Evolutionary conservation across 2,888 invertebrate species (phyloP), one percentile per base, ranked within the genome.

Genomic region (Synergus laeviventris): DNA sequence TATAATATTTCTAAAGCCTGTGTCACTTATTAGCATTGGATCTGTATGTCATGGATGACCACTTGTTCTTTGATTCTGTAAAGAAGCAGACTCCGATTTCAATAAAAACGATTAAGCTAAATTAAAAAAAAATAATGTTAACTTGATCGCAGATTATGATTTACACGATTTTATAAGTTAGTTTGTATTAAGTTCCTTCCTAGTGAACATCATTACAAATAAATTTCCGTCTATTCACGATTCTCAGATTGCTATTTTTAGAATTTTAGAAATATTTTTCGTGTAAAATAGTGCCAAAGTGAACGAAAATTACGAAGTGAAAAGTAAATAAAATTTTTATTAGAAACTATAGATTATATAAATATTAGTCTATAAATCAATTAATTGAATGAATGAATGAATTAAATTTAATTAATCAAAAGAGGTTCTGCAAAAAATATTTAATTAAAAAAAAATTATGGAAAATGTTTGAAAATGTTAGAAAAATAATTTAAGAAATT

Each of bases 31-130:
- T 64, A 64, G 21, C 39, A 64, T 39, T 31, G 24, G 45, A 70
- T 70, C 70, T 45, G n/a, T 70, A 45, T 45, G 70, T 70, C 70
- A 70, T 49, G 70, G 70, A 36, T 49, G 70, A 70, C 70, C 31
- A 70, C 70, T 70, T 70, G 12, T n/a, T 70, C 45, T 31, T 49
- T 49, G 45, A 70, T 49, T 70, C 31, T 49, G 16, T 31, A 45
- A 24, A 70, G 45, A 45, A 24, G 70, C 45, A 21, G 38, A 11
- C 38, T 70, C 49, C 9, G 9, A 49, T 70, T 70, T 70, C 70
- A 49, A 31, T n/a, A 16, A 39, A 39, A 70, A 70, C 9, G 18
- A 56, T 56, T 49, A 8, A n/a, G n/a, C n/a, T n/a, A n/a, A 49
- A 49, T 49, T 49, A n/a, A n/a, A n/a, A n/a, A 56, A 56, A 56